phyloP scores from a whole-genome alignment of 2,113 vertebrate species.

The Syngnathus floridae region DNA sequence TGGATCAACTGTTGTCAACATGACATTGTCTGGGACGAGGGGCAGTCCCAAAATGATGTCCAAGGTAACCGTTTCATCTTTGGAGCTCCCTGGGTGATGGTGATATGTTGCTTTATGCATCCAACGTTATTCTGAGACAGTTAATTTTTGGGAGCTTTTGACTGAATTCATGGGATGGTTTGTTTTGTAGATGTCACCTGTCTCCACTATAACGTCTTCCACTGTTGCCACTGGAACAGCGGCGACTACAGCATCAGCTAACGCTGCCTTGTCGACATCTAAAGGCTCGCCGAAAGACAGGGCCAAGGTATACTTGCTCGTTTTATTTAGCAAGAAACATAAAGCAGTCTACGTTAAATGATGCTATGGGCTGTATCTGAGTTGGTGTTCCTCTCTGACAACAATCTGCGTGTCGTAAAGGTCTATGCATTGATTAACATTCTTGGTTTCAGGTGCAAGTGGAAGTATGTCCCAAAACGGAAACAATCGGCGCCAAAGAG shows the following conservation, averaged over 20 bases:
- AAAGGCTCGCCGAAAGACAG: conserved; percentile 44
- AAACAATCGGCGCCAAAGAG: conserved; percentile 38
- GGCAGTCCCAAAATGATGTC: conserved; percentile 15
- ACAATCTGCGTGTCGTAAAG: neutral
- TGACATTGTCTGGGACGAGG: conserved; percentile 24
- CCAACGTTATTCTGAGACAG: neutral
- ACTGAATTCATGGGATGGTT: neutral
- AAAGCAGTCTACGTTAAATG: conserved; percentile 2
- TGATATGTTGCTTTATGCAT: conserved; percentile 11
- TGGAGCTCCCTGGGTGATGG: neutral
- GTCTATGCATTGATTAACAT: conserved; percentile 1
- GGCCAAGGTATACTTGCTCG: conserved; percentile 49
- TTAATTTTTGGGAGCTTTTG: neutral
- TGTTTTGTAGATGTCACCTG: conserved; percentile 48
- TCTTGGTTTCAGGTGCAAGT: conserved; percentile 62
- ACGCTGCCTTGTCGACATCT: conserved; percentile 22
- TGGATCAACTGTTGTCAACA: conserved; percentile 39
- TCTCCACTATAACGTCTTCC: conserved; percentile 14
- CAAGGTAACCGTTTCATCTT: conserved; percentile 30
- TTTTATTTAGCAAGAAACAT: neutral
- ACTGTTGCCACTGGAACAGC: conserved; percentile 21
- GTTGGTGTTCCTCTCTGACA: too few species aligned
- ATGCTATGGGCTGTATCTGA: neutral
- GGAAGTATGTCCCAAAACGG: conserved; percentile 40
- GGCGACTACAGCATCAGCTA: conserved; percentile 1